A percentile compares a stretch with the other conserved stretches of the same genome.
phyloP scores from a whole-genome alignment of 2,797 vertebrate species.

The Cuculus canorus region DNA sequence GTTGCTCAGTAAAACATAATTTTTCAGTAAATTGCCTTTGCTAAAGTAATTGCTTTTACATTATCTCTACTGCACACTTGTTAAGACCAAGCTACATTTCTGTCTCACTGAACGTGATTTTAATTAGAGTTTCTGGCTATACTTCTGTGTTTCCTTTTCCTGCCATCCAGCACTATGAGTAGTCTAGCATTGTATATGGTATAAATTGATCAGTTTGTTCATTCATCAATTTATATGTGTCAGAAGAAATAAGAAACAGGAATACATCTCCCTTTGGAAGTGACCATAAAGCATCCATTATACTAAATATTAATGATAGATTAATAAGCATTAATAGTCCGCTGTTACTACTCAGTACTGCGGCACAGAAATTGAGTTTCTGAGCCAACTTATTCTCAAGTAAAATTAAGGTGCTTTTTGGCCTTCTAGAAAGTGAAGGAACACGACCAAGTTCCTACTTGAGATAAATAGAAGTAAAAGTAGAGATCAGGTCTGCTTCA shows the following conservation, averaged over 20 bases:
- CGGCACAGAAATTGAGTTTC: background rate
- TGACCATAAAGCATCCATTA: background rate
- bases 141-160: background rate
- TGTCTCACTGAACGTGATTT: background rate
- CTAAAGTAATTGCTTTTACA: slow-evolving; percentile 63
- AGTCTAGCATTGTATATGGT: background rate
- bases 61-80: slow-evolving; percentile 20
- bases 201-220: background rate
- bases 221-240: background rate
- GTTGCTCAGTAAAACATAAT: background rate
- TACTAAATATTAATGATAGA: background rate
- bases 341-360: background rate
- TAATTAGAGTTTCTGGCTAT: slow-evolving; percentile 18
- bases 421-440: background rate
- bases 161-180: background rate
- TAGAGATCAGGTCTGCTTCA: background rate
- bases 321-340: background rate
- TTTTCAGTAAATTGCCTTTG: slow-evolving; percentile 39
- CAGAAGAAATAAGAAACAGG: background rate
- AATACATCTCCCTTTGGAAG: background rate
- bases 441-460: background rate
- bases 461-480: background rate
- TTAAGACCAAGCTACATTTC: background rate
- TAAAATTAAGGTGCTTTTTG: background rate
- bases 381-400: background rate